These are phyloP conservation scores for Pangasius mekongensis DNA, from an alignment of 2,797 vertebrate genomes.

Conservation along the genomic window DNA sequence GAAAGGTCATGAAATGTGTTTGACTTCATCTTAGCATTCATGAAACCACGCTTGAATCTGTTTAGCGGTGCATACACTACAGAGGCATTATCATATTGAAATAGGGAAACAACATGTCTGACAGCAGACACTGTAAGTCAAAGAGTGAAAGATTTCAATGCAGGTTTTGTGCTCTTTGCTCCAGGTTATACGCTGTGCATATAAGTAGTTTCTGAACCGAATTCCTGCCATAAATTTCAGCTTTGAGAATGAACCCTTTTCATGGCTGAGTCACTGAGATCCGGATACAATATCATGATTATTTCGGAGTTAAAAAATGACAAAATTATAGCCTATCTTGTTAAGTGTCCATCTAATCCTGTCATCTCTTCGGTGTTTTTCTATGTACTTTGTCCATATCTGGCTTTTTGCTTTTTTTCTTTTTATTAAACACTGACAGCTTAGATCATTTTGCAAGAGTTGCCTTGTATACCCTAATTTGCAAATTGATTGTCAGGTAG, in stretches of 20 bases:
- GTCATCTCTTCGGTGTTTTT: background rate
- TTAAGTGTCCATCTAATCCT: background rate
- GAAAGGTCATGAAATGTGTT: constrained; percentile 30
- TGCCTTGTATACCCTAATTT: no score
- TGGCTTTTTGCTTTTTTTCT: background rate
- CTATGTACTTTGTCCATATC: background rate
- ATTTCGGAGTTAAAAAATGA: background rate
- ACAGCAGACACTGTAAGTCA: constrained; percentile 28
- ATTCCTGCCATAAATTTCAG: background rate
- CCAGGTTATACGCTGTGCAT: background rate
- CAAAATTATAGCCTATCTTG: background rate
- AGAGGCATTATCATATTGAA: constrained; percentile 62
- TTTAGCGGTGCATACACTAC: constrained; percentile 14
- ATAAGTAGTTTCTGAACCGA: background rate
- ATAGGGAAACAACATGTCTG: constrained; percentile 22
- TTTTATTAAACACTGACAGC: background rate
- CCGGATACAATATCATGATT: background rate
- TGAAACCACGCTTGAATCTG: constrained; percentile 25
- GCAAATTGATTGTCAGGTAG: background rate
- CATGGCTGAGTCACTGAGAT: background rate
- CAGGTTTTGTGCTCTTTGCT: constrained; percentile 6
- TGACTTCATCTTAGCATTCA: constrained; percentile 33
- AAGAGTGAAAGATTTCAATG: constrained; percentile 17
- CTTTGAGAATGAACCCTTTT: constrained; percentile 10
- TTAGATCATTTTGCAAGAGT: background rate